Percentiles rank a stretch among this genome's conserved stretches.
Evolutionary conservation across 2,113 vertebrate genomes (phyloP).

Genomic region (Proteles cristata): DNA sequence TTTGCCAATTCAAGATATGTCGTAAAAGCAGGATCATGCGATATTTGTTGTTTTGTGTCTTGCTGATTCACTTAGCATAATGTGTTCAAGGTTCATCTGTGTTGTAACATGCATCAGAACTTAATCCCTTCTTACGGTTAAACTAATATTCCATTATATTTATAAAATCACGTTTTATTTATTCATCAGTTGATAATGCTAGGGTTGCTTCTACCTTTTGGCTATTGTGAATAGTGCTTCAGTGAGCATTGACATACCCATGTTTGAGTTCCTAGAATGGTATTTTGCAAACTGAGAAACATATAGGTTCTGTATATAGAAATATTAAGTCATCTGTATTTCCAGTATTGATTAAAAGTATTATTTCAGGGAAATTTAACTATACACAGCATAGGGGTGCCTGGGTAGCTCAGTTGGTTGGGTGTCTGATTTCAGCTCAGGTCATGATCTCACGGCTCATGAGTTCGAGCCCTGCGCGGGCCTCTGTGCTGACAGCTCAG

Average conservation of each 20-base stretch:
- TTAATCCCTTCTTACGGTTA: background rate
- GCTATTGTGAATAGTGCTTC: background rate
- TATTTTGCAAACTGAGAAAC: conserved; percentile 21
- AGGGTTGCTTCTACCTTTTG: background rate
- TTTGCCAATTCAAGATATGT: background rate
- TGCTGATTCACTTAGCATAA: background rate
- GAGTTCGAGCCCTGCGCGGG: no score
- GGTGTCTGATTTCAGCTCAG: no score
- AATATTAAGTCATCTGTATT: background rate
- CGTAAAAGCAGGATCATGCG: background rate
- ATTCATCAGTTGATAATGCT: background rate
- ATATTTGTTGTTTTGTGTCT: background rate
- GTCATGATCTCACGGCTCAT: no score
- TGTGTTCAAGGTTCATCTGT: background rate
- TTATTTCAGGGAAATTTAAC: background rate
- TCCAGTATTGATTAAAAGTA: background rate
- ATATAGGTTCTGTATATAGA: background rate
- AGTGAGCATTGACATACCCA: background rate
- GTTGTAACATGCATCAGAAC: background rate
- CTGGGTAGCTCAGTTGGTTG: no score
- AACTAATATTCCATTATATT: conserved; percentile 3
- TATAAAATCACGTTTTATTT: background rate
- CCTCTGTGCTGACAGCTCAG: no score
- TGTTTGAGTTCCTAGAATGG: background rate
- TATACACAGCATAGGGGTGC: background rate